Evolutionary conservation across 64 coral and sea anemone genomes (phyloP).

Genomic region (Acropora yongei): DNA sequence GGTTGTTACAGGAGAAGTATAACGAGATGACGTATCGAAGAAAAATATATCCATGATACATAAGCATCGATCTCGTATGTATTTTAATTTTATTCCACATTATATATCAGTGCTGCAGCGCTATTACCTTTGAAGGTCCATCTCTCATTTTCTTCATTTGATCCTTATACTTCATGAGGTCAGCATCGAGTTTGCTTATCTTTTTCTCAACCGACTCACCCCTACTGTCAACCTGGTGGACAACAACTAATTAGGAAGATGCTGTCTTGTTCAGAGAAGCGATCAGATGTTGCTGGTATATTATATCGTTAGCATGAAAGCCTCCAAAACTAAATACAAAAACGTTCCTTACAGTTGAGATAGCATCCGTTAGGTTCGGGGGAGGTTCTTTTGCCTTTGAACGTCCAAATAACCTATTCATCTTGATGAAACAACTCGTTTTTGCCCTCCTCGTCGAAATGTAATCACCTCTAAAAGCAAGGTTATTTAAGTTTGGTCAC

Average conservation of each 20-base stretch:
- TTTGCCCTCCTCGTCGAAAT: neutral
- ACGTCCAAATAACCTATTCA: slow-evolving; percentile 97
- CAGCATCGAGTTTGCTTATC: slow-evolving; percentile 90
- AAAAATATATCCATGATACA: too few species aligned
- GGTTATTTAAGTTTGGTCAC: slow-evolving; percentile 4
- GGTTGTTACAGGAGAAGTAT: too few species aligned
- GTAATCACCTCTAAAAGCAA: neutral
- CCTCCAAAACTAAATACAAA: neutral
- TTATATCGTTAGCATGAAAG: neutral
- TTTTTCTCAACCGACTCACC: slow-evolving; percentile 99
- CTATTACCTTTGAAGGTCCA: slow-evolving; percentile 95
- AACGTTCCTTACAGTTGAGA: slow-evolving; percentile 79
- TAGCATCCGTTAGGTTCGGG: slow-evolving; percentile 94
- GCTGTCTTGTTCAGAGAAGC: too few species aligned
- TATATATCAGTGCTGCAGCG: too few species aligned
- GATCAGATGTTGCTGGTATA: neutral
- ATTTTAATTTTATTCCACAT: too few species aligned
- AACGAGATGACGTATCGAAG: too few species aligned
- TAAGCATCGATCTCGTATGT: too few species aligned
- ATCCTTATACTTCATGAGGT: slow-evolving; percentile 96
- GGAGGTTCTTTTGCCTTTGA: slow-evolving; percentile 96
- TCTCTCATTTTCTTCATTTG: slow-evolving; percentile 99
- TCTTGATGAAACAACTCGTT: slow-evolving; percentile 52
- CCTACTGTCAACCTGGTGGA: slow-evolving; percentile 88
- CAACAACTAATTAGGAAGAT: neutral